A percentile compares a stretch with the other conserved stretches of the same genome.
phyloP scores from a whole-genome alignment of 2,888 invertebrate species.

The Trichopoda pennipes region DNA sequence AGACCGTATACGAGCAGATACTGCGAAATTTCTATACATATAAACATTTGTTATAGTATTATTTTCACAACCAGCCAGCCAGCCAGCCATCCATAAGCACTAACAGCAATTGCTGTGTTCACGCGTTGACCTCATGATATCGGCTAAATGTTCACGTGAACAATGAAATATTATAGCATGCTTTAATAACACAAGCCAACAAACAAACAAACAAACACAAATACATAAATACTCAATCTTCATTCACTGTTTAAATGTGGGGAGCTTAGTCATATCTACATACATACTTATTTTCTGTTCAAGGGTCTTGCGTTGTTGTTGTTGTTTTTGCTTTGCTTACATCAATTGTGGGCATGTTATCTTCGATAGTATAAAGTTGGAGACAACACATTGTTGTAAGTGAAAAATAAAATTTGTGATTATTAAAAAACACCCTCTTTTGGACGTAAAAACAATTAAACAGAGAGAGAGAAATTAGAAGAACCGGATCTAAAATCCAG shows the following conservation, averaged over 20 bases:
- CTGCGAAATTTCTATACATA: slow-evolving; percentile 51
- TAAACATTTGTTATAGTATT: slow-evolving; percentile 82
- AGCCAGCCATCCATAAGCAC: slow-evolving; percentile 22
- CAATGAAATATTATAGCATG: slow-evolving; percentile 77
- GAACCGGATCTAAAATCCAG: no score
- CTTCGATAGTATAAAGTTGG: neutral
- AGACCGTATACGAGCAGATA: slow-evolving; percentile 24
- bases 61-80: slow-evolving; percentile 60
- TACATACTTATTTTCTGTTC: slow-evolving; percentile 49
- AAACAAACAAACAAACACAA: neutral
- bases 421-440: no score
- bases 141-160: slow-evolving; percentile 85
- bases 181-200: slow-evolving; percentile 1
- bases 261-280: neutral
- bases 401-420: neutral
- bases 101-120: slow-evolving; percentile 80
- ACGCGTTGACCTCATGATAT: slow-evolving; percentile 89
- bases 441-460: no score
- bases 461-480: no score
- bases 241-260: slow-evolving; percentile 8
- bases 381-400: neutral
- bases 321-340: slow-evolving; percentile 4
- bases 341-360: slow-evolving; percentile 24
- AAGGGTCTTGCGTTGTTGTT: slow-evolving; percentile 29
- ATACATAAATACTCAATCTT: neutral